phyloP scores from a whole-genome alignment of 2,888 invertebrate species.

The Diogma glabrata region DNA sequence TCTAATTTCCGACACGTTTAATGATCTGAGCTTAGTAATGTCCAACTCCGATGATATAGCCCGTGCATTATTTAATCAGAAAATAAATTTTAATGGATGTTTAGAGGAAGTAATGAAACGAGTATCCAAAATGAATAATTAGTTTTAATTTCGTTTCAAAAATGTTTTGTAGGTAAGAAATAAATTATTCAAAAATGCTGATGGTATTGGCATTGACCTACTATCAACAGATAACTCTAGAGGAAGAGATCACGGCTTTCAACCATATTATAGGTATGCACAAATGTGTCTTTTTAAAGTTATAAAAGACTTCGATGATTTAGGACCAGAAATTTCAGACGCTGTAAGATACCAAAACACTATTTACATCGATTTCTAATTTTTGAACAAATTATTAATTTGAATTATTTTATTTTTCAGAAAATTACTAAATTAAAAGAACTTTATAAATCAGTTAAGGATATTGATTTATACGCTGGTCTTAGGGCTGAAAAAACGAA shows the following conservation, averaged over 20 bases:
- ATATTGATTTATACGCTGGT: constrained; percentile 61
- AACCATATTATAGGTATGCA: not conserved
- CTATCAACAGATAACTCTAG: not conserved
- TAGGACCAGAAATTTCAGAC: not conserved
- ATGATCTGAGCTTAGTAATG: not conserved
- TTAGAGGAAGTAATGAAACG: constrained; percentile 13
- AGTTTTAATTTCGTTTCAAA: not conserved
- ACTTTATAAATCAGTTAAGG: constrained; percentile 38
- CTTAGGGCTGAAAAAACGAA: constrained; percentile 53
- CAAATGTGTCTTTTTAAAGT: not conserved
- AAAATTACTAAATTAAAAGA: constrained; percentile 40
- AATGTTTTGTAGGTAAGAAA: not conserved
- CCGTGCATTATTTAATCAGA: not conserved
- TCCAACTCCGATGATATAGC: not conserved
- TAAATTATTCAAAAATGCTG: constrained; percentile 1
- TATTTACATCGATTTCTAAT: too few relatives aligned
- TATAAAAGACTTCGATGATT: not conserved
- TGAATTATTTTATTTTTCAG: constrained; percentile 32
- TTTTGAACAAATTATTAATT: too few relatives aligned
- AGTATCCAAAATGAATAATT: too few relatives aligned
- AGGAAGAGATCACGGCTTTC: not conserved
- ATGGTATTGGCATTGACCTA: not conserved
- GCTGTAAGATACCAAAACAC: too few relatives aligned
- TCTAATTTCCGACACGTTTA: constrained; percentile 6
- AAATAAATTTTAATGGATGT: constrained; percentile 12